Base-by-base conservation (phyloP, 2,888 invertebrate species). In the Camptogramma bilineatum region DNA sequence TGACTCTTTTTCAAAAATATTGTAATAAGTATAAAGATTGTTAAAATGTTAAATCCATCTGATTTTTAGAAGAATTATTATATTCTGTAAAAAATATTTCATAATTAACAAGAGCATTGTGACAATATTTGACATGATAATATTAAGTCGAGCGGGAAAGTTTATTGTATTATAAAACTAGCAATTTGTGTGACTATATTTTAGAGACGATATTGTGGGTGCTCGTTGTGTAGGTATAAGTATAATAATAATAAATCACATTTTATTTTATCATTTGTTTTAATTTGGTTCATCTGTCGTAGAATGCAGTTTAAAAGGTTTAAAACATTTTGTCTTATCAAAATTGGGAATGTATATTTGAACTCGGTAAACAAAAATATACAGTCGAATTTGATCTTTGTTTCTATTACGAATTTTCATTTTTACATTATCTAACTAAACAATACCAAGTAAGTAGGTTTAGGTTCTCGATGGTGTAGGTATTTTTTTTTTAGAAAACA, bases 191-290 rank as follows among this genome's bases (percentile, higher is more conserved):
- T 39, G 13, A 39, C 3, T 13, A 39, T 39, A 13, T 56, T 34
- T 56, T 52, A 52, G 19, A 39, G 56, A 56, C 17, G 55, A 46
- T 50, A 47, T 53, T 56, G 60, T 65, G 56, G 56, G 61, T 64
- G 64, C 60, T 61, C 60, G 64, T 65, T 52, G 17, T n/a, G 16
- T 64, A 57, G 53, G 53, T 65, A 18, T 65, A 65, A 56, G 64
- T 54, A 57, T 53, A 48, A n/a, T 39, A 8, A 28, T 28, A 62
- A 61, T 62, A 65, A 62, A 65, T 48, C 31, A 31, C 56, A 60
- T 61, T 52, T 65, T 53, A 34, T 61, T 65, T 53, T 57, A n/a
- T 8, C n/a, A 31, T 50, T n/a, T 42, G 46, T 46, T 34, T 48
- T 31, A 52, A 50, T 48, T 56, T 48, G 5, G 0, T 5, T 57